Base-by-base conservation (phyloP, 1,140 invertebrate genomes). In the Thalassaphorura encarpata region DNA sequence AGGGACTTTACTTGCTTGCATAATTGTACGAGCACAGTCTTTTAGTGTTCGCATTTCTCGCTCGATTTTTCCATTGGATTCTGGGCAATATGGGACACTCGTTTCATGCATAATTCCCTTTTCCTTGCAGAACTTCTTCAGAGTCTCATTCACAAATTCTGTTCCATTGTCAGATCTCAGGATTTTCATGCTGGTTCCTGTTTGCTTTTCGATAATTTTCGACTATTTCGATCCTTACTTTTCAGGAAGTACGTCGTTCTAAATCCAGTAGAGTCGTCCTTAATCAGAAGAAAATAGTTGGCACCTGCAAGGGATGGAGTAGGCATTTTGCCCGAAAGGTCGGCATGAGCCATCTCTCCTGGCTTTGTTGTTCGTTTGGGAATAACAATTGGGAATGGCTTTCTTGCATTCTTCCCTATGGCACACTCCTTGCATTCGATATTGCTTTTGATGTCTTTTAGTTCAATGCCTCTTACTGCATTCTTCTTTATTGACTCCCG, bases 21-120 rank as follows among this genome's bases (percentile, higher is more conserved):
- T 26, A 57, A 69, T 62, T 23, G 59, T 36, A 18, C 64, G 33
- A 3, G 66, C 64, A 19, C 33, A 42, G 24, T 70, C 67, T 11
- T 61, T 41, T 2, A 68, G 2, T 0, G 64, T 67, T n/a, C 67
- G 31, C 54, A 70, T 71, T 65, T 73, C 71, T 31, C 74, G 61
- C 58, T 78, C 75, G 18, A 74, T 62, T 3, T 75, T 68, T 62
- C 72, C 71, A 70, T 78, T 78, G 66, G 70, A 64, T 56, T 78
- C 70, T 49, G 75, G 73, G 13, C 71, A 75, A 51, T 71, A 67
- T 40, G 71, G 68, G 40, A 73, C 67, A 4, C 71, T 74, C 40
- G 68, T 69, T 50, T 76, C 68, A 68, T 73, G 73, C n/a, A 56
- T 61, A 54, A 77, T 77, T 11, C 75, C 74, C 19, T 58, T 3